These are phyloP conservation scores for Mobula hypostoma DNA, from an alignment of 2,113 vertebrate genomes.

Conservation along the genomic window DNA sequence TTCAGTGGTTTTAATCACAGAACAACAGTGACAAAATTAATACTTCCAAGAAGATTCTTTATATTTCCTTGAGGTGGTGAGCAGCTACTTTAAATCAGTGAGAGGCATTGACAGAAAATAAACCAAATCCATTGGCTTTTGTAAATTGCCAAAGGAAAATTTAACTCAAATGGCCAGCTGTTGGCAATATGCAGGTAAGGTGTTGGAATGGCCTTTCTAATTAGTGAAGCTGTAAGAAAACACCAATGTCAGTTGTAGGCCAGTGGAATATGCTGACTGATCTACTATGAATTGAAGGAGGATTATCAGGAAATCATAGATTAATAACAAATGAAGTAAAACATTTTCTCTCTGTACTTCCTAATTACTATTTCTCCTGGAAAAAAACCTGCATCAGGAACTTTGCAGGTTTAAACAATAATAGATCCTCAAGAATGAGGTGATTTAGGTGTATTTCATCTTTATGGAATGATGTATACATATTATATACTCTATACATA, in stretches of 20 bases:
- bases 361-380: neutral
- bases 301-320: neutral
- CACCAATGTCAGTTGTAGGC: neutral
- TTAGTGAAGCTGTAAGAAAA: neutral
- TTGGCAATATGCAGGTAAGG: neutral
- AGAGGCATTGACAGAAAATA: conserved; percentile 7
- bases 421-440: neutral
- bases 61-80: neutral
- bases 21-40: conserved; percentile 19
- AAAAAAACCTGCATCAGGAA: neutral
- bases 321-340: neutral
- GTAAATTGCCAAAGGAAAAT: conserved; percentile 7
- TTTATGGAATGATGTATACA: neutral
- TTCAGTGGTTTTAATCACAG: neutral
- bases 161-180: neutral
- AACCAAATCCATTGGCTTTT: neutral
- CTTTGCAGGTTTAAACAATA: neutral
- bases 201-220: neutral
- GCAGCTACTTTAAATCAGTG: neutral
- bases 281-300: neutral
- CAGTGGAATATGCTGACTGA: neutral
- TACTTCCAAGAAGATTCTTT: neutral
- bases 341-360: neutral
- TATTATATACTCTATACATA: neutral
- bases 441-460: conserved; percentile 16